A percentile compares a stretch with the other conserved stretches of the same genome.
Conservation (phyloP, 2,797 vertebrate genomes). For the Lophotriccus pileatus region DNA sequence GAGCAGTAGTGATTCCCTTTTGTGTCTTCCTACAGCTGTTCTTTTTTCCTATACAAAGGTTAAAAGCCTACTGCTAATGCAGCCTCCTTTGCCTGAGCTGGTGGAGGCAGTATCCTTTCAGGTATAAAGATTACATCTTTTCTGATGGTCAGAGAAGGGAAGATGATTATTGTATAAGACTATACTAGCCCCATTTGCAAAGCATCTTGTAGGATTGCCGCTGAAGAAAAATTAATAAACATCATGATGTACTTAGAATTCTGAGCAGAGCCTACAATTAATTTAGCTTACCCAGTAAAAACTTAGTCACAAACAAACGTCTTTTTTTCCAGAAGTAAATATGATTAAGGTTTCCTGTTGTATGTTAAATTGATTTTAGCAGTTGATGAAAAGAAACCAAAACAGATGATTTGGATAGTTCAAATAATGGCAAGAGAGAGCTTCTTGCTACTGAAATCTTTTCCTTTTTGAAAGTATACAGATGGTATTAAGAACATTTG, state of each 20-base stretch:
- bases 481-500: neutral
- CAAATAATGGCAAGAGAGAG: neutral
- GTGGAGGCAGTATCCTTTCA: neutral
- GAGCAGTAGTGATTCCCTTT: neutral
- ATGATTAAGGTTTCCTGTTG: slow-evolving; percentile 1
- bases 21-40: neutral
- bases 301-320: neutral
- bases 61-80: neutral
- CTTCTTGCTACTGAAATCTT: neutral
- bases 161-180: neutral
- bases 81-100: neutral
- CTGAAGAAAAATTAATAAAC: neutral
- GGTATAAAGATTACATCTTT: neutral
- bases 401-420: neutral
- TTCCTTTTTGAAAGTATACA: neutral
- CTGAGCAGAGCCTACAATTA: neutral
- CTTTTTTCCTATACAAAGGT: neutral
- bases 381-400: neutral
- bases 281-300: slow-evolving; percentile 27
- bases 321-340: neutral
- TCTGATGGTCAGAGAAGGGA: neutral
- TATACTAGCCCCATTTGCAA: neutral
- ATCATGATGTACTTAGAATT: neutral
- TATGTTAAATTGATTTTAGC: neutral
- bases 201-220: neutral